phyloP scores from a whole-genome alignment of 2,113 vertebrate species.

The Melanerpes formicivorus region DNA sequence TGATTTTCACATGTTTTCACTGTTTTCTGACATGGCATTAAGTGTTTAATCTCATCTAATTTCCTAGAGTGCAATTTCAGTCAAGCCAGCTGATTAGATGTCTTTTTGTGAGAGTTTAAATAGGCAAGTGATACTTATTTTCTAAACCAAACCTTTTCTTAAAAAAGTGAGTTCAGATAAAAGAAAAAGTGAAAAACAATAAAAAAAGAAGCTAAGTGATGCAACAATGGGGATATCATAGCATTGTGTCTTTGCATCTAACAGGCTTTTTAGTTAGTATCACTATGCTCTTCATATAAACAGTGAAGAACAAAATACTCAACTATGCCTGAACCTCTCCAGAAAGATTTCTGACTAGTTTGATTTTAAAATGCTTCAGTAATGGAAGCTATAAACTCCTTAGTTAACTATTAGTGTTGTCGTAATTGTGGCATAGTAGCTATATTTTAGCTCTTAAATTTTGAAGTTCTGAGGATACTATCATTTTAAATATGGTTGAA shows the following conservation, averaged over 20 bases:
- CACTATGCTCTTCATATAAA: neutral
- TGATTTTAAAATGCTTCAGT: neutral
- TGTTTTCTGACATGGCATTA: neutral
- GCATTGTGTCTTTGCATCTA: neutral
- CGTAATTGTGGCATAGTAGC: neutral
- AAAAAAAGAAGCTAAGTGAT: accelerated
- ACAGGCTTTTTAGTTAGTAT: neutral
- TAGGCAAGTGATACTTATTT: neutral
- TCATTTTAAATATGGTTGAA: neutral
- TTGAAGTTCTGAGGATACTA: neutral
- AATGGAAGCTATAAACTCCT: neutral
- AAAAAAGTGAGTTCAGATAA: neutral
- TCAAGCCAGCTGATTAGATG: neutral
- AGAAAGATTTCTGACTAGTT: neutral
- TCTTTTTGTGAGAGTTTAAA: neutral
- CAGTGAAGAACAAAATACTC: neutral
- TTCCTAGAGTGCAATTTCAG: neutral
- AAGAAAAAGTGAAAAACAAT: neutral
- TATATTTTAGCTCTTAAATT: neutral
- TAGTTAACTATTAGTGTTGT: neutral
- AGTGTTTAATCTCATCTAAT: neutral
- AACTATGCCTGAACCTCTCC: neutral
- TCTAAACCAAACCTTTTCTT: neutral
- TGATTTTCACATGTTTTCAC: accelerated
- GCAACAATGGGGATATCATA: neutral